Evolutionary conservation across 2,888 invertebrate species (phyloP).

Genomic region (Petrolisthes manimaculis): DNA sequence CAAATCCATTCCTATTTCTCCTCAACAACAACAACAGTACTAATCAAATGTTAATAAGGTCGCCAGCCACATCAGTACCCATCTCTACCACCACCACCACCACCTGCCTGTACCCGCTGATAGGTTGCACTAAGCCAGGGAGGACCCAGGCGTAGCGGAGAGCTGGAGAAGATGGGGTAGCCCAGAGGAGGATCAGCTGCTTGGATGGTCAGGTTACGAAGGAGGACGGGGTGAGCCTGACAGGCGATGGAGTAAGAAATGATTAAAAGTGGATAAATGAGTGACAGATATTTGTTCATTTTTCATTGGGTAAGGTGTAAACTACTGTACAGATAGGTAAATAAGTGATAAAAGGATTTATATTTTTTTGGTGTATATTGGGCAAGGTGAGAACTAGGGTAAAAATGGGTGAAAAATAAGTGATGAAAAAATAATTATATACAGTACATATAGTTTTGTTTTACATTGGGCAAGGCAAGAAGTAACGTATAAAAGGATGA

Average conservation of each 20-base stretch:
- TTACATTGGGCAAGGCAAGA: too few species aligned
- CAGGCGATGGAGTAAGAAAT: constrained; percentile 2
- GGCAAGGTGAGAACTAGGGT: neutral
- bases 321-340: neutral
- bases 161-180: constrained; percentile 69
- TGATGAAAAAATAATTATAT: neutral
- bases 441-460: too few species aligned
- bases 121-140: constrained; percentile 54
- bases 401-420: neutral
- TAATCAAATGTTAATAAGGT: neutral
- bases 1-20: neutral
- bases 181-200: constrained; percentile 72
- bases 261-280: neutral
- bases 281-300: neutral
- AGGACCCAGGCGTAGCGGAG: constrained; percentile 52
- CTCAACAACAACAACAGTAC: neutral
- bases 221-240: constrained; percentile 70
- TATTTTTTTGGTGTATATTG: neutral
- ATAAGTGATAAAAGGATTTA: neutral
- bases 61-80: neutral
- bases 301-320: neutral
- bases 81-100: neutral
- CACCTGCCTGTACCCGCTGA: constrained; percentile 16
- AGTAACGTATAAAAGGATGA: too few species aligned
- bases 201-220: constrained; percentile 71